Conservation (phyloP, 2,888 invertebrate species). For the Brachynemurus nebulosus region DNA sequence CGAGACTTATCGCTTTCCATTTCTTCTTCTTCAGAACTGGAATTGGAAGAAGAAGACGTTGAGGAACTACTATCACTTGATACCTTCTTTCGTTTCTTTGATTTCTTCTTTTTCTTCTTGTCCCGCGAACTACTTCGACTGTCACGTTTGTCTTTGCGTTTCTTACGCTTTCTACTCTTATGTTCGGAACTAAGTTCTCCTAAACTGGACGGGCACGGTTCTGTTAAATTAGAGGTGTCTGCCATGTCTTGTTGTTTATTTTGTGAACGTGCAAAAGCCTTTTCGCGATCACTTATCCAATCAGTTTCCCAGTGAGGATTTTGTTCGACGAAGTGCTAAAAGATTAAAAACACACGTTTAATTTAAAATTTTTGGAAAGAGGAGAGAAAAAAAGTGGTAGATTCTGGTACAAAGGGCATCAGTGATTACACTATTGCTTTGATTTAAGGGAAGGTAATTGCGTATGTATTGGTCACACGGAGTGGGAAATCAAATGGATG, state of each 20-base stretch:
- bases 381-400: background rate
- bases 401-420: background rate
- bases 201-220: constrained; percentile 15
- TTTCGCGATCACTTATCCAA: constrained; percentile 71
- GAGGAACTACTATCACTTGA: constrained; percentile 26
- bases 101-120: constrained; percentile 44
- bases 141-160: constrained; percentile 23
- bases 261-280: constrained; percentile 41
- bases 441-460: too few species aligned
- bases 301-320: constrained; percentile 81
- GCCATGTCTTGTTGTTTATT: constrained; percentile 21
- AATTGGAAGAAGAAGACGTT: constrained; percentile 31
- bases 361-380: background rate
- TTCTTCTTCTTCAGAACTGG: constrained; percentile 28
- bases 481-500: background rate
- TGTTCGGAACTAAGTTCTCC: constrained; percentile 20
- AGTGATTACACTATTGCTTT: background rate
- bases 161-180: constrained; percentile 21
- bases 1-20: constrained; percentile 35
- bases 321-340: constrained; percentile 64
- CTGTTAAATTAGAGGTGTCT: constrained; percentile 13
- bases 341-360: constrained; percentile 14
- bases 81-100: constrained; percentile 17
- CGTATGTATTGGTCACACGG: background rate
- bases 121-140: constrained; percentile 24